Evolutionary conservation across 2,113 vertebrate genomes (phyloP), one percentile per base, ranked within the genome.

Genomic region (Sclerurus mexicanus): DNA sequence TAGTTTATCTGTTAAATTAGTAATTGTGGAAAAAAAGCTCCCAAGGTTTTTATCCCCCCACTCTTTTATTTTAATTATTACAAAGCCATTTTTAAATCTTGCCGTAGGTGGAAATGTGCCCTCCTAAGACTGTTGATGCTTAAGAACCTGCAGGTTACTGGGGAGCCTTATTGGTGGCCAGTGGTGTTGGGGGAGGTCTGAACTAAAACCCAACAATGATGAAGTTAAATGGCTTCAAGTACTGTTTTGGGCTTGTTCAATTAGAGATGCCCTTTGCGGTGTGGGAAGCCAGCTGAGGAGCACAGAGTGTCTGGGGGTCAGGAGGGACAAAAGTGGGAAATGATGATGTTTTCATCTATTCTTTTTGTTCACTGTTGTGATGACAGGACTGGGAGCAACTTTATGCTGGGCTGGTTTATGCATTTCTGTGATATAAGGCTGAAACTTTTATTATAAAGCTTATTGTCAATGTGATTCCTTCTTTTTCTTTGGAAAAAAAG

Each of bases 1-100:
- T 98, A 93, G 91, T 96, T 97, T 94, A 75, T 89, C 95, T 98
- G 96, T 94, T 98, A 96, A 98, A 98, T 98, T 97, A 97, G 95
- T 97, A 97, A 98, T 97, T 18, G 33, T 77, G 74, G 9, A n/a
- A 83, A 83, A 88, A 97, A 93, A 85, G 30, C 87, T 93, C 79
- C 73, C 37, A 77, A 95, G 91, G 52, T 69, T 96, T 90, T 87
- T 85, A 58, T 49, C 1, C 8, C 0, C 24, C 5, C 2, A 4
- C 4, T 19, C 10, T 11, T 20, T 10, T 89, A 64, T 80, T 85
- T 89, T 64, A 87, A 97, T 96, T 92, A 95, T 96, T 93, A 97
- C 85, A 96, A 97, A 97, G 71, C 66, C 89, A 91, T 55, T 96
- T 97, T 91, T 69, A 97, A 97, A 76, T 91, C 62, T 96, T 96